Evolutionary conservation across 2,113 vertebrate species (phyloP).

Genomic region (Heptranchias perlo): DNA sequence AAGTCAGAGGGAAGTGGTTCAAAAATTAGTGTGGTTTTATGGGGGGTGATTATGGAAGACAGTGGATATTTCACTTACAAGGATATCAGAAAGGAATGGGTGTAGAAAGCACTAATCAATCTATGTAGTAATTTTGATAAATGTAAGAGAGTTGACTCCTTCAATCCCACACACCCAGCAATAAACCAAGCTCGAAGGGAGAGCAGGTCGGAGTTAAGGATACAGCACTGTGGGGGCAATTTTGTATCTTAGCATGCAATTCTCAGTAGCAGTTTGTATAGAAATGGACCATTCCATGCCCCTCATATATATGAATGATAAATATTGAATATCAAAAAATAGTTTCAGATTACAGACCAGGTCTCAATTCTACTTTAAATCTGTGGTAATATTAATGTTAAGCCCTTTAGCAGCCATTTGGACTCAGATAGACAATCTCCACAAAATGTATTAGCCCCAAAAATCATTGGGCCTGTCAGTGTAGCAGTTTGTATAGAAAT

Average conservation of each 20-base stretch:
- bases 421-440: background rate
- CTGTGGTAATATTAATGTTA: background rate
- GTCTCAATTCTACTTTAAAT: background rate
- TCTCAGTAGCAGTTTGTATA: background rate
- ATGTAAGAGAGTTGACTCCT: background rate
- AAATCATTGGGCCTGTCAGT: background rate
- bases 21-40: background rate
- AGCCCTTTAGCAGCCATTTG: background rate
- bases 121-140: background rate
- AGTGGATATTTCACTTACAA: background rate
- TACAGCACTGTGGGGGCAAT: background rate
- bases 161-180: background rate
- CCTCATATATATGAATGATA: background rate
- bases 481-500: background rate
- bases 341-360: background rate
- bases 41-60: background rate
- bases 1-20: background rate
- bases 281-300: background rate
- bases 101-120: background rate
- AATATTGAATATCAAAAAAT: background rate
- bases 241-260: background rate
- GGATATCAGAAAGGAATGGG: background rate
- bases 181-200: background rate
- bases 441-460: background rate
- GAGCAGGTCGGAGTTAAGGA: background rate